Conservation (phyloP, 2,797 vertebrate species). For the Lepidocolaptes lacrymiger region DNA sequence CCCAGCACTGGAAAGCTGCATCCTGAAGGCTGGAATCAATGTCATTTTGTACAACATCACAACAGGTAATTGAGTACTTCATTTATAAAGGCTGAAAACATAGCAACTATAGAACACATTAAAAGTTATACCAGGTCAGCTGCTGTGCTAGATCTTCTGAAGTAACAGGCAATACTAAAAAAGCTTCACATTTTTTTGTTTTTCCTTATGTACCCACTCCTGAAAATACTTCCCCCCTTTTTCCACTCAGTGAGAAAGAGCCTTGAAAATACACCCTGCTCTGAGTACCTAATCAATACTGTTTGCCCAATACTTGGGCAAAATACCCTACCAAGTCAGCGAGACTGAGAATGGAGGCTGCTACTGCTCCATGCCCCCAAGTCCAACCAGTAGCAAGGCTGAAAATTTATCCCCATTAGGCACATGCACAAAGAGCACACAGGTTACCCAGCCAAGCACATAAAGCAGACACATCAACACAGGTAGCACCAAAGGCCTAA, state of each 20-base stretch:
- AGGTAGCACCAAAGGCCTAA: background rate
- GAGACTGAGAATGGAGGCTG: background rate
- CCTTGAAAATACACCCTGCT: background rate
- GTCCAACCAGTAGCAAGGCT: background rate
- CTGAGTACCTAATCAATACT: background rate
- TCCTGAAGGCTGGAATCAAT: conserved; percentile 80
- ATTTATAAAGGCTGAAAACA: background rate
- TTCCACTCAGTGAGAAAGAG: background rate
- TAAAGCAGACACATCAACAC: background rate
- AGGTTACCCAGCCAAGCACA: background rate
- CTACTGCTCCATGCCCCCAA: background rate
- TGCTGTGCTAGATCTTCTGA: background rate
- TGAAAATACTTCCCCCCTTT: background rate
- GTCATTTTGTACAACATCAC: conserved; percentile 91
- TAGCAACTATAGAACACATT: background rate
- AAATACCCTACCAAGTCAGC: background rate
- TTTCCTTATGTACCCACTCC: background rate
- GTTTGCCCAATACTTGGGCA: background rate
- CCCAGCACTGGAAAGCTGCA: conserved; percentile 88
- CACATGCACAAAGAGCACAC: background rate
- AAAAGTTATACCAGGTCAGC: background rate
- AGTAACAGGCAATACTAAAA: background rate
- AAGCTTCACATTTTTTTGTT: background rate
- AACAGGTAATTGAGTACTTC: conserved; percentile 77
- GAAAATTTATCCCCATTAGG: background rate